Base-by-base conservation (phyloP, 2,113 vertebrate species). In the Petroica traversi region DNA sequence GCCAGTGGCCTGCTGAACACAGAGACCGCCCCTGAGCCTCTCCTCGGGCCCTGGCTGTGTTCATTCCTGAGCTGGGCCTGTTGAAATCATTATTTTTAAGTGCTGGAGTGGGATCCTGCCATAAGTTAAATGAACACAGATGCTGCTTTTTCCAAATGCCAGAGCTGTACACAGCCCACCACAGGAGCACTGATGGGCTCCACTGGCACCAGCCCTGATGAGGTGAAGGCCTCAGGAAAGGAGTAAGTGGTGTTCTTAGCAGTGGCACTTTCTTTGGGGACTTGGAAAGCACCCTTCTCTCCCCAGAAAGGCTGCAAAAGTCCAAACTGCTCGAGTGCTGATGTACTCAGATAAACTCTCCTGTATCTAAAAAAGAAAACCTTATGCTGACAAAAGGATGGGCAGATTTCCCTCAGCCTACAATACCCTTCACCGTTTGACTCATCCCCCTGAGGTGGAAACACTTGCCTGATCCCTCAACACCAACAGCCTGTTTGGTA, bases 191-290 rank as follows among this genome's bases (percentile, higher is more conserved):
- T 0, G 0, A 43, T 1, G 17, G 14, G 26, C 23, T 62, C 55
- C 49, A 64, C 0, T 5, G 4, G 12, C 19, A 28, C 25, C 0
- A 0, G 23, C 52, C 29, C 26, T 0, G 0, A 10, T 19, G 31
- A 11, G 46, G 4, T 18, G 8, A 63, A 48, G 18, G 41, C 9
- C 46, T 9, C 58, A 63, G 59, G 34, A 73, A 10, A 64, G 31
- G 20, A 88, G 9, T 1, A 8, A 0, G 5, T 6, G 34, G 33
- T 14, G 17, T 31, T 22, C 3, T 38, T 3, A 84, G 18, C 38
- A 43, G 49, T 3, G 4, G 36, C 46, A 67, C n/a, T 54, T 80
- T 49, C 45, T 75, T n/a, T 2, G 61, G 40, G 6, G 41, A 59
- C 23, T 13, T 7, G 8, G 72, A 48, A 77, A 91, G 28, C 3